These are phyloP conservation scores for Meda fulgida DNA, from an alignment of 2,797 vertebrate genomes.

Conservation along the genomic window DNA sequence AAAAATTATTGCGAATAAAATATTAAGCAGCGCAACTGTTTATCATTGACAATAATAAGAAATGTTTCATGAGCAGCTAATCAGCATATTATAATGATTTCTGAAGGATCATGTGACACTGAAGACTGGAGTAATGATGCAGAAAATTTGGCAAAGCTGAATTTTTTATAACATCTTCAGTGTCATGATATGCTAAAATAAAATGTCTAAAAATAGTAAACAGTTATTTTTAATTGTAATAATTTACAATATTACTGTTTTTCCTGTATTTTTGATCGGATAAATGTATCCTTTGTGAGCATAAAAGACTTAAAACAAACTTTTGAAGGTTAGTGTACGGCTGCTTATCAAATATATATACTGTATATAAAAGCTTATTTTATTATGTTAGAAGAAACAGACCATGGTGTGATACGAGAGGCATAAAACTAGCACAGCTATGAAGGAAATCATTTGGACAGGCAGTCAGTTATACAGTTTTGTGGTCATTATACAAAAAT, in stretches of 20 bases:
- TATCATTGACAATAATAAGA: background rate
- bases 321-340: background rate
- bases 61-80: background rate
- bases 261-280: background rate
- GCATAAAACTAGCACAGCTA: background rate
- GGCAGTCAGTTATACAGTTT: background rate
- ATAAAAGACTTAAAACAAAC: background rate
- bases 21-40: background rate
- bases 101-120: background rate
- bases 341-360: slow-evolving; percentile 4
- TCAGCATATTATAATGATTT: background rate
- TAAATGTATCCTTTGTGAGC: background rate
- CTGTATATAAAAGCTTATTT: background rate
- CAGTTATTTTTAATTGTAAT: too few species aligned
- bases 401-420: background rate
- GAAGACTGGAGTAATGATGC: background rate
- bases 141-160: background rate
- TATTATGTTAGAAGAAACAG: background rate
- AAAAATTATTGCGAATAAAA: background rate
- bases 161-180: too few species aligned
- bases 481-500: background rate
- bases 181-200: too few species aligned
- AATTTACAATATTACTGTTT: background rate
- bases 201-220: too few species aligned
- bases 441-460: background rate